Conservation (phyloP, 1,140 invertebrate species). For the Drosophila lacteicornis region DNA sequence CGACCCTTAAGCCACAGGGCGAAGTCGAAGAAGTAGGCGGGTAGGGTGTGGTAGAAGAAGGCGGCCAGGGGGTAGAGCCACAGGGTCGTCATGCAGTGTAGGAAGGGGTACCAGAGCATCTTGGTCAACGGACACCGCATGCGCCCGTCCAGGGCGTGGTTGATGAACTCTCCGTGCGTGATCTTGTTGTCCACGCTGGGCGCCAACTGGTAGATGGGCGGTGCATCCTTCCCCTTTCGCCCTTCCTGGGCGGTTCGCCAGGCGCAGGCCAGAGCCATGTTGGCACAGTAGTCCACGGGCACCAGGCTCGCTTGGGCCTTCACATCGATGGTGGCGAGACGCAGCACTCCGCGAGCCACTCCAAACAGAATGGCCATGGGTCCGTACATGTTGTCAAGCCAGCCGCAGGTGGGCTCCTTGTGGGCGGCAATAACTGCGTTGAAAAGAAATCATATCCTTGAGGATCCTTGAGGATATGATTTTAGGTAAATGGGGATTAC, state of each 20-base stretch:
- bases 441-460: neutral
- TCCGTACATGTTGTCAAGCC: slow-evolving; percentile 96
- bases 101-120: slow-evolving; percentile 85
- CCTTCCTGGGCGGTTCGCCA: slow-evolving; percentile 86
- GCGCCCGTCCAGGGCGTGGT: slow-evolving; percentile 67
- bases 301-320: slow-evolving; percentile 89
- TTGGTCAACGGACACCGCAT: slow-evolving; percentile 67
- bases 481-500: slow-evolving; percentile 21
- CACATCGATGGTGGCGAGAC: slow-evolving; percentile 86
- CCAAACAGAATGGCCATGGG: slow-evolving; percentile 91
- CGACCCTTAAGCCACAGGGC: slow-evolving; percentile 84
- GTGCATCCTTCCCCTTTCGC: slow-evolving; percentile 28
- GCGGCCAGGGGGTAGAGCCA: slow-evolving; percentile 83
- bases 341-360: slow-evolving; percentile 90
- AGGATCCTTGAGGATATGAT: too few species aligned
- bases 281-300: slow-evolving; percentile 93
- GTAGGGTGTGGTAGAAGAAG: slow-evolving; percentile 86
- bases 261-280: slow-evolving; percentile 89
- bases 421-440: slow-evolving; percentile 90
- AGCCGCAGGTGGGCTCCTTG: slow-evolving; percentile 89
- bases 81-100: slow-evolving; percentile 80
- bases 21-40: slow-evolving; percentile 86
- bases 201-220: slow-evolving; percentile 89
- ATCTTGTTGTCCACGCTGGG: slow-evolving; percentile 88
- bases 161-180: slow-evolving; percentile 87